Percentiles rank a stretch among this genome's conserved stretches.
These are phyloP conservation scores for Hydriomena furcata DNA, from an alignment of 2,888 invertebrate species.

Conservation along the genomic window DNA sequence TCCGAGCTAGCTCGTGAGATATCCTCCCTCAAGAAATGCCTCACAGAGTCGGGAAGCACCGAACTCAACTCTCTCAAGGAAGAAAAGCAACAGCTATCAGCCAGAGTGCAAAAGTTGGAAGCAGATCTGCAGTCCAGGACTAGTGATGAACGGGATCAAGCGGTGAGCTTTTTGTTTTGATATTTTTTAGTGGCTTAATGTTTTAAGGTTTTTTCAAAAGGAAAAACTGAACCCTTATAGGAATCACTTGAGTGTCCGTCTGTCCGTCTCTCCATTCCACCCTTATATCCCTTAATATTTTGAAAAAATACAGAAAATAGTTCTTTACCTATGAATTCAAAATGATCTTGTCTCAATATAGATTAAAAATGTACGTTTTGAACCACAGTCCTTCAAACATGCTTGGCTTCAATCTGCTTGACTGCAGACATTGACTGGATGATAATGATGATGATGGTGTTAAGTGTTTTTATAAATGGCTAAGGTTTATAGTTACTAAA, in stretches of 20 bases:
- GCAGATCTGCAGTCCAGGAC: slow-evolving; percentile 33
- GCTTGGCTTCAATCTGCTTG: slow-evolving; percentile 20
- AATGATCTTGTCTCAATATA: too few species aligned
- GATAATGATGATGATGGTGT: slow-evolving; percentile 14
- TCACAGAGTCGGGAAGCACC: slow-evolving; percentile 51
- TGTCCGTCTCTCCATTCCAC: too few species aligned
- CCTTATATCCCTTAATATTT: too few species aligned
- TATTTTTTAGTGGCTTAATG: slow-evolving; percentile 11
- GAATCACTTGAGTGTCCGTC: too few species aligned
- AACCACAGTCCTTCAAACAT: slow-evolving; percentile 8
- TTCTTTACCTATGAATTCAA: too few species aligned
- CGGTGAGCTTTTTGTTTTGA: slow-evolving; percentile 54
- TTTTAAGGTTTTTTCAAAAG: too few species aligned
- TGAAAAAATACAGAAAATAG: too few species aligned
- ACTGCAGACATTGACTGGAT: slow-evolving; percentile 18
- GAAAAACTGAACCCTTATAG: too few species aligned
- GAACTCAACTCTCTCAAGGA: slow-evolving; percentile 55
- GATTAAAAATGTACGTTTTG: slow-evolving; percentile 30
- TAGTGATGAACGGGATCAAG: slow-evolving; percentile 63
- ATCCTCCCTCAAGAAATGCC: slow-evolving; percentile 60
- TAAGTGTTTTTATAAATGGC: slow-evolving; percentile 9
- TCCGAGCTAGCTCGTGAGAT: slow-evolving; percentile 67
- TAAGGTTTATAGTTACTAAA: slow-evolving; percentile 4
- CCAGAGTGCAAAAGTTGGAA: slow-evolving; percentile 38
- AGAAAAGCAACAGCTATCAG: slow-evolving; percentile 44